Base-by-base conservation (phyloP, 2,888 invertebrate genomes). In the Meiosimyza platycephala region DNA sequence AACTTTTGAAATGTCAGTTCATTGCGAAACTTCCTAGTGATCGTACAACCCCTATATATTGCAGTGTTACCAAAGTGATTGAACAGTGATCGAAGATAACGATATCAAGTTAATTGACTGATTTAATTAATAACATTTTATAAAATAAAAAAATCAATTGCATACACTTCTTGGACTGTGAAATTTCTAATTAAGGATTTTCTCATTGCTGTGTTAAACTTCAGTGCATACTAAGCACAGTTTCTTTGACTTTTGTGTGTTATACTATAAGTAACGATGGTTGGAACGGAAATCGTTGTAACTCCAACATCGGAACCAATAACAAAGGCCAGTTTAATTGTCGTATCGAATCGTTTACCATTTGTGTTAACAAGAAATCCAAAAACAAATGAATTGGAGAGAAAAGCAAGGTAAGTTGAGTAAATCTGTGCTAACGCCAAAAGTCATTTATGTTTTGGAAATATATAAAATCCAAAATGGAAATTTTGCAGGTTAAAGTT, bases 341-440 rank as follows among this genome's bases (percentile, higher is more conserved):
- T 96, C 79, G 95, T 96, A 74, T 96, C 96, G 78, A 96, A 96
- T 88, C 90, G 96, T 79, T 89, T 96, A 85, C 96, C 96, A 9
- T 96, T 96, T 88, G 93, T 96, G 76, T 89, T 96, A 76, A 92
- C 91, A 84, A 90, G 93, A 84, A 91, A 94, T 89, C 90, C 92
- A 70, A 89, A 90, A 80, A 92, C 93, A 74, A 92, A 92, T 62
- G 89, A 90, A 60, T 89, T 95, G 81, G 91, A 93, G 80, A 90
- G 96, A 77, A 94, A 93, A 87, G 94, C 95, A 83, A 96, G 96
- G 96, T 95, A 88, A 89, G 89, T 82, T 3, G 15, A 52, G 6
- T 12, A n/a, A 22, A 5, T 16, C 2, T 55, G 16, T 55, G 4
- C 13, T 1, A 55, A 11, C 13, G 5, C 11, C 55, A 12, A 40